phyloP scores from a whole-genome alignment of 2,113 vertebrate genomes.

The Scophthalmus maximus region DNA sequence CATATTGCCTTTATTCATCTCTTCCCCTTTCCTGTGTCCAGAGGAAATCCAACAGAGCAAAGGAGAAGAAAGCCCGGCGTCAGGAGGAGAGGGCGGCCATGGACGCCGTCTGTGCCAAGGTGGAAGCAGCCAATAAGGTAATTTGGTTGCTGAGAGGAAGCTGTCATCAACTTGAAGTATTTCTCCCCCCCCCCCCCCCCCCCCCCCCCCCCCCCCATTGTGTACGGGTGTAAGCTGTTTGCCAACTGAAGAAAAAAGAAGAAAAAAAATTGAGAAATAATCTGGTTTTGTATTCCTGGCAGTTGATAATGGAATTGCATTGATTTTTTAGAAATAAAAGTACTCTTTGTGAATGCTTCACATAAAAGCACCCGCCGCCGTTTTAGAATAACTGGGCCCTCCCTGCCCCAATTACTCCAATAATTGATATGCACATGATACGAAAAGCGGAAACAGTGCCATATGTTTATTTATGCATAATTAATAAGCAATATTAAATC shows the following conservation, averaged over 20 bases:
- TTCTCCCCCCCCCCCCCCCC: too few relatives aligned
- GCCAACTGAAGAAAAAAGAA: not conserved
- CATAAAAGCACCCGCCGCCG: conserved; percentile 8
- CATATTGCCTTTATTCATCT: not conserved
- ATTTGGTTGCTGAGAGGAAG: conserved; percentile 9
- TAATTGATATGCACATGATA: conserved; percentile 27
- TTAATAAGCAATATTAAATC: conserved; percentile 48
- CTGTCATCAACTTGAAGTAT: not conserved
- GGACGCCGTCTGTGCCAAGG: conserved; percentile 93
- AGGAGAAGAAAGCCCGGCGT: conserved; percentile 94
- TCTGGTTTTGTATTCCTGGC: not conserved
- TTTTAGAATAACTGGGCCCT: conserved; percentile 8
- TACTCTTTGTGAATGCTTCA: conserved; percentile 4
- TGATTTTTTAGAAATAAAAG: conserved; percentile 22
- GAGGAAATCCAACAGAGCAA: conserved; percentile 93
- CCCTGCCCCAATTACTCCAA: not conserved
- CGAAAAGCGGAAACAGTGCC: conserved; percentile 41
- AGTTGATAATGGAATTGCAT: conserved; percentile 9
- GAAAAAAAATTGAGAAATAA: not conserved
- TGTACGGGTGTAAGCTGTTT: not conserved
- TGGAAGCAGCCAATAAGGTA: conserved; percentile 95
- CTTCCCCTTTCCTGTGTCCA: conserved; percentile 59
- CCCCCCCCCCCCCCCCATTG: too few relatives aligned
- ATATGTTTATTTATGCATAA: conserved; percentile 54
- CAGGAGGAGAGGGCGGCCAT: conserved; percentile 93